Percentiles rank a stretch among this genome's conserved stretches.
phyloP scores from a whole-genome alignment of 2,797 vertebrate genomes.

The Carduelis carduelis region DNA sequence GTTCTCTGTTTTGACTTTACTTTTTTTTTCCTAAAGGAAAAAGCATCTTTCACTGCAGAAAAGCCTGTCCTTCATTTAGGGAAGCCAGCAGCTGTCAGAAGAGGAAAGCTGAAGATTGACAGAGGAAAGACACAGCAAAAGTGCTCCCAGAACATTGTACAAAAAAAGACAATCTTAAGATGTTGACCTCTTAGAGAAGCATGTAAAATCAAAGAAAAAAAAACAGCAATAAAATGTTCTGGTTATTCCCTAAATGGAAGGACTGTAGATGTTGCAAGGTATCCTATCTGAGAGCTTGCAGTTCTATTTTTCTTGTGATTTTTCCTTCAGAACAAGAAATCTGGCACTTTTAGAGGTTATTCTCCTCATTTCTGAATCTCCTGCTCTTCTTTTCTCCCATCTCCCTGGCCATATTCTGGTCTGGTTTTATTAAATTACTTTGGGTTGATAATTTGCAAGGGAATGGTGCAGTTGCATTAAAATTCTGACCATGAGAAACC shows the following conservation, averaged over 20 bases:
- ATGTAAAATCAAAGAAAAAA: not conserved
- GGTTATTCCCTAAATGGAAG: not conserved
- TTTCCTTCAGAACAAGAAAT: not conserved
- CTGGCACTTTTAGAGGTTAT: not conserved
- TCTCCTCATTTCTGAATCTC: not conserved
- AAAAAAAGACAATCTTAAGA: not conserved
- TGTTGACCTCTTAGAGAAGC: not conserved
- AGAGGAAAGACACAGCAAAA: not conserved
- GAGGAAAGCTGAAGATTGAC: not conserved
- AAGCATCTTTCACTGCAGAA: not conserved
- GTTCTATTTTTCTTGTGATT: not conserved
- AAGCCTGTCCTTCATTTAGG: not conserved
- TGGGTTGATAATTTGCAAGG: not conserved
- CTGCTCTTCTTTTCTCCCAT: not conserved
- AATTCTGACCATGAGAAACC: not conserved
- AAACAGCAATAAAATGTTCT: not conserved
- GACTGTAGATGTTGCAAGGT: not conserved
- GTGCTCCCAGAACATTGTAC: not conserved
- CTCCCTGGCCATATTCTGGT: not conserved
- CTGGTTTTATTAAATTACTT: not conserved
- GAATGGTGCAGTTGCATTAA: fast-evolving
- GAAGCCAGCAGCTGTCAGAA: not conserved
- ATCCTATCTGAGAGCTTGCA: not conserved
- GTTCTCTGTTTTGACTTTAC: not conserved
- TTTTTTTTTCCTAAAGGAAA: not conserved